Conservation (phyloP, 2,113 vertebrate species). For the Phylloscopus trochiloides region DNA sequence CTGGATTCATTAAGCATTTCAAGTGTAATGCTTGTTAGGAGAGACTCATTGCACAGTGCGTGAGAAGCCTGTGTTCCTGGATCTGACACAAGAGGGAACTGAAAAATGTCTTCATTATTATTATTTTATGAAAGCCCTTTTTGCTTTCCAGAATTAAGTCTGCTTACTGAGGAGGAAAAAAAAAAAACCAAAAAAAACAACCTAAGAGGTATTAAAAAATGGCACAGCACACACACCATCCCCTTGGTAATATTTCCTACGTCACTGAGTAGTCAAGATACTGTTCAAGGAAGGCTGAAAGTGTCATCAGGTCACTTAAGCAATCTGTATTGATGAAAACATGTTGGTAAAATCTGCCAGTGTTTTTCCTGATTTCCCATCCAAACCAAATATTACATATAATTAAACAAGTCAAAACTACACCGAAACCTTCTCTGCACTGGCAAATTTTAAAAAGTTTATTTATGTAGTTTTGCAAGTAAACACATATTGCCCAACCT, state of each 20-base stretch:
- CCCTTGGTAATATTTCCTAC: not conserved
- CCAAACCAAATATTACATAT: not conserved
- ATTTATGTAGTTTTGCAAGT: not conserved
- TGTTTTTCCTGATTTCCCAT: not conserved
- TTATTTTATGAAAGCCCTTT: conserved; percentile 2
- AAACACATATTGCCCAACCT: not conserved
- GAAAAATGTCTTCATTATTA: conserved; percentile 22
- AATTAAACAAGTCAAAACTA: not conserved
- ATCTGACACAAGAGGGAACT: not conserved
- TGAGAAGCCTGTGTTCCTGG: not conserved
- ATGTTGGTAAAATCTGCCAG: not conserved
- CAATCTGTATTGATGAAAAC: not conserved
- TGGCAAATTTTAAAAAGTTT: not conserved
- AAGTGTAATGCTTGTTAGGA: conserved; percentile 12
- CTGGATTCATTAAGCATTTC: conserved; percentile 7
- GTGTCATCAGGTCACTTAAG: not conserved
- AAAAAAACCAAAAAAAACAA: not conserved
- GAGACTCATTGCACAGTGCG: not conserved
- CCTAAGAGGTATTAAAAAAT: not conserved
- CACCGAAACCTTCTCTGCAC: not conserved
- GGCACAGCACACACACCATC: not conserved
- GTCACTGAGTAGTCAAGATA: not conserved
- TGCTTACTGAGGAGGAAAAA: not conserved
- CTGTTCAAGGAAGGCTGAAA: not conserved
- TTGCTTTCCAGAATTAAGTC: not conserved